phyloP scores from a whole-genome alignment of 2,888 invertebrate species.

The Abscondita cerata region DNA sequence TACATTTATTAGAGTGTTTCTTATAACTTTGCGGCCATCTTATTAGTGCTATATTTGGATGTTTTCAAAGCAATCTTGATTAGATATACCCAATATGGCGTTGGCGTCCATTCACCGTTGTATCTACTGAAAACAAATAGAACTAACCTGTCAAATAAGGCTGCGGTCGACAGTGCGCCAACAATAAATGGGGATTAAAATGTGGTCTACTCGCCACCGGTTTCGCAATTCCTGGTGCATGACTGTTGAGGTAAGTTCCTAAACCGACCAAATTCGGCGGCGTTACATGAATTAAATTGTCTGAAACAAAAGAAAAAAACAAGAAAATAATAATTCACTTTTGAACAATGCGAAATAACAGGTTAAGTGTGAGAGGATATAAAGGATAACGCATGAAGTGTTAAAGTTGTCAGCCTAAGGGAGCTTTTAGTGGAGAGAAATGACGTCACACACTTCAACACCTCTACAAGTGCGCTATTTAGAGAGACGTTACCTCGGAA shows the following conservation, averaged over 20 bases:
- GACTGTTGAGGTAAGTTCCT: conserved; percentile 59
- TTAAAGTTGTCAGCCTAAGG: conserved; percentile 39
- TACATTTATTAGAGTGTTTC: too few relatives aligned
- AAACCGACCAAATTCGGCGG: conserved; percentile 57
- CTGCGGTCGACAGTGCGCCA: conserved; percentile 81
- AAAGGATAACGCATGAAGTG: conserved; percentile 37
- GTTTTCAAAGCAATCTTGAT: too few relatives aligned
- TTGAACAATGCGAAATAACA: background rate
- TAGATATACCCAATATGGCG: too few relatives aligned
- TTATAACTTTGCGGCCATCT: too few relatives aligned
- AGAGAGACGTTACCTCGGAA: conserved; percentile 39
- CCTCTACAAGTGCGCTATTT: conserved; percentile 49
- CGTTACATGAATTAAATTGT: conserved; percentile 54
- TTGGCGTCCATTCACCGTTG: too few relatives aligned
- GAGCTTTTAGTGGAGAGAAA: conserved; percentile 53
- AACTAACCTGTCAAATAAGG: conserved; percentile 79
- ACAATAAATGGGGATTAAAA: conserved; percentile 80
- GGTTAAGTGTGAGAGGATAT: conserved; percentile 15
- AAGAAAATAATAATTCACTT: background rate
- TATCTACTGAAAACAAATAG: too few relatives aligned
- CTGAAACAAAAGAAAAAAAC: conserved; percentile 43
- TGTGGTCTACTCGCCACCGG: conserved; percentile 80
- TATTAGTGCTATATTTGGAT: too few relatives aligned
- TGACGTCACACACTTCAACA: conserved; percentile 56
- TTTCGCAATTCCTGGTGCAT: conserved; percentile 76